A percentile compares a stretch with the other conserved stretches of the same genome.
Evolutionary conservation across 2,797 vertebrate genomes (phyloP).

Genomic region (Pseudochirops corinnae): DNA sequence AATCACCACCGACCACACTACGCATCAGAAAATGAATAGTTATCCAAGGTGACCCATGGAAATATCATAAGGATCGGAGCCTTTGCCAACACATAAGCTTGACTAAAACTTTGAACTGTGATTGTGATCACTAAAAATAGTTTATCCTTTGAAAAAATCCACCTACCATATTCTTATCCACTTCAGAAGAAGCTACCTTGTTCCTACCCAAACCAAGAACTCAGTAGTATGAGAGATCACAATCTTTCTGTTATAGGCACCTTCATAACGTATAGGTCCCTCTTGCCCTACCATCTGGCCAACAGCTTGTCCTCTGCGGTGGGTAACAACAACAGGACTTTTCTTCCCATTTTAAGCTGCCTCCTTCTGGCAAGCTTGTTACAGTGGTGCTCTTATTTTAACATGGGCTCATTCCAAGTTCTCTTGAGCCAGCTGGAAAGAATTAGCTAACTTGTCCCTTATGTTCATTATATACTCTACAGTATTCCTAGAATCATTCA

Average conservation of each 20-base stretch:
- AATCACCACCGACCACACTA: background rate
- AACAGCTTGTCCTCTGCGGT: background rate
- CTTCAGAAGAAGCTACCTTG: background rate
- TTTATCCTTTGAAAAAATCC: background rate
- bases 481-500: background rate
- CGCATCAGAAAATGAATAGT: background rate
- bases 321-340: background rate
- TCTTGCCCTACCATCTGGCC: background rate
- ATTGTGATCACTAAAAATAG: background rate
- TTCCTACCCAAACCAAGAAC: background rate
- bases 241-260: background rate
- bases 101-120: background rate
- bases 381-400: background rate
- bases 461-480: background rate
- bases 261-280: background rate
- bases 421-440: background rate
- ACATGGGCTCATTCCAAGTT: background rate
- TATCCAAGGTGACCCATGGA: background rate
- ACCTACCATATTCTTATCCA: background rate
- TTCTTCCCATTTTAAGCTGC: background rate
- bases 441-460: slow-evolving; percentile 1
- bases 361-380: background rate
- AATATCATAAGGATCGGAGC: background rate
- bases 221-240: background rate
- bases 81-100: background rate